phyloP scores from a whole-genome alignment of 2,797 vertebrate species.

The Urosaurus nigricauda region DNA sequence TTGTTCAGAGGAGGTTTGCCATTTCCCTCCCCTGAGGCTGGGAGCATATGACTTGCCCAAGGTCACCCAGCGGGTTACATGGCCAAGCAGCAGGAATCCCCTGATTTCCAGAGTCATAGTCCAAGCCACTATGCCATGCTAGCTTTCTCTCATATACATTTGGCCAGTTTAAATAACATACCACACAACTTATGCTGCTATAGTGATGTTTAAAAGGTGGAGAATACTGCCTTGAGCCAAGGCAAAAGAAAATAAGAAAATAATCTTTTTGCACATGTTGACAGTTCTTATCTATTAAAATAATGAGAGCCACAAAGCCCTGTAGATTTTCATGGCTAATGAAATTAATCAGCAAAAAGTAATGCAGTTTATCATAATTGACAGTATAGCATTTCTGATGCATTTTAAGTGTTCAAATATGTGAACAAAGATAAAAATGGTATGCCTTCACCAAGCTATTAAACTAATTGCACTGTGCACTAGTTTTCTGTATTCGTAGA shows the following conservation, averaged over 20 bases:
- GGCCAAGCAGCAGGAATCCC: no score
- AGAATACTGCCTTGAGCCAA: constrained; percentile 36
- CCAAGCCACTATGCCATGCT: no score
- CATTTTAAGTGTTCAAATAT: constrained; percentile 14
- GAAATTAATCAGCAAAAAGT: constrained; percentile 66
- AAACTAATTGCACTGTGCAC: neutral
- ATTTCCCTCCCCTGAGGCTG: no score
- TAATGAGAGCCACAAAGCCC: neutral
- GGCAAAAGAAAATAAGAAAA: constrained; percentile 47
- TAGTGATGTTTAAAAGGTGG: constrained; percentile 15
- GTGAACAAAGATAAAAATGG: neutral
- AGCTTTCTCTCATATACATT: no score
- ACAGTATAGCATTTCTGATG: constrained; percentile 49
- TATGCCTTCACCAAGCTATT: neutral
- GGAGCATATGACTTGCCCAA: no score
- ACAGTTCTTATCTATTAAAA: constrained; percentile 60
- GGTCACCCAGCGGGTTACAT: no score
- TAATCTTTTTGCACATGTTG: constrained; percentile 37
- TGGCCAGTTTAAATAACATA: no score
- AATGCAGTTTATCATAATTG: constrained; percentile 55
- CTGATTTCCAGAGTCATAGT: no score
- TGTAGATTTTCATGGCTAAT: constrained; percentile 55
- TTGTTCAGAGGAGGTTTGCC: no score
- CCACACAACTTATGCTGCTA: neutral
- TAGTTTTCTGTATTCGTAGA: neutral